Percentiles rank a stretch among this genome's conserved stretches.
These are phyloP conservation scores for Papio anubis DNA, from an alignment of 2,113 vertebrate species.

Conservation along the genomic window DNA sequence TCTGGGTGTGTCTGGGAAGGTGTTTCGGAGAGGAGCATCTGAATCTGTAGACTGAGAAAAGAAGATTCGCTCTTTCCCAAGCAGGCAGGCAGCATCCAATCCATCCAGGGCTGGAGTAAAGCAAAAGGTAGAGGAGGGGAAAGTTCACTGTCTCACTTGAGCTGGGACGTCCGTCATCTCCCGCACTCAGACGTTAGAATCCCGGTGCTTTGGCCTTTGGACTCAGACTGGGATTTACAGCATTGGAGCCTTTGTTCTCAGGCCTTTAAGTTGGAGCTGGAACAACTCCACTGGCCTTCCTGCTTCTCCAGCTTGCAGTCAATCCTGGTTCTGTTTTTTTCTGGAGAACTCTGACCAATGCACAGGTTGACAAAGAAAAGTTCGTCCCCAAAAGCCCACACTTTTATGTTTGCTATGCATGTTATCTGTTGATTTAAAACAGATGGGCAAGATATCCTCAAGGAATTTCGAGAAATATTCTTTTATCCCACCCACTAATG, in stretches of 20 bases:
- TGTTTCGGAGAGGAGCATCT: background rate
- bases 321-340: background rate
- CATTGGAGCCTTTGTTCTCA: background rate
- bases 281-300: background rate
- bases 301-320: background rate
- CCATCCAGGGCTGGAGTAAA: no score
- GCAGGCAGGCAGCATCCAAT: background rate
- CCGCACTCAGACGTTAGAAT: accelerated
- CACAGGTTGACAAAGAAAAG: background rate
- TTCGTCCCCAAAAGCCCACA: no score
- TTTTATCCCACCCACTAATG: background rate
- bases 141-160: background rate
- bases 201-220: background rate
- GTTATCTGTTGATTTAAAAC: background rate
- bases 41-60: background rate
- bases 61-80: background rate
- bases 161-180: background rate
- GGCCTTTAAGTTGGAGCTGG: background rate
- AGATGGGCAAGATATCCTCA: background rate
- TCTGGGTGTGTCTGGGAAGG: background rate
- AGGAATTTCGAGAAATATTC: background rate
- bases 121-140: background rate
- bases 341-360: background rate
- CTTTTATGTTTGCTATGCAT: accelerated
- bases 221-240: background rate